These are phyloP conservation scores for Scaptomyza tumidula DNA, from an alignment of 2,888 invertebrate species.

Conservation along the genomic window DNA sequence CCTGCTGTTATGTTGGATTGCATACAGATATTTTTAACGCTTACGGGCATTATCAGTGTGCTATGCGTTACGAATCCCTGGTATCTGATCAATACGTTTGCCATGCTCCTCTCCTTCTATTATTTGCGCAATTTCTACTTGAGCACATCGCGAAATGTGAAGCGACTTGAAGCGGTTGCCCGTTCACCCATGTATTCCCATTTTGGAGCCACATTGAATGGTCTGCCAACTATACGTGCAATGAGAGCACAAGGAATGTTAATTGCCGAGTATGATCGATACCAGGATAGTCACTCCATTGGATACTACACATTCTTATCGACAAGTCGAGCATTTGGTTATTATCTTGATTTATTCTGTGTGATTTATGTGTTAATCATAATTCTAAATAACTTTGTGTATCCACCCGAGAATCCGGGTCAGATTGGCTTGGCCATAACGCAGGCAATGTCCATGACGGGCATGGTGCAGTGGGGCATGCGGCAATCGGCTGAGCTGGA, in stretches of 20 bases:
- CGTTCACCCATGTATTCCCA: slow-evolving; percentile 98
- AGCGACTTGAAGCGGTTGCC: slow-evolving; percentile 91
- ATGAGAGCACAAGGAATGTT: slow-evolving; percentile 92
- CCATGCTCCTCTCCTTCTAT: slow-evolving; percentile 90
- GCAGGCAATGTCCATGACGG: slow-evolving; percentile 91
- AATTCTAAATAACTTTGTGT: slow-evolving; percentile 93
- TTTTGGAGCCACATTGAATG: slow-evolving; percentile 94
- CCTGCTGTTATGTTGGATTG: slow-evolving; percentile 84
- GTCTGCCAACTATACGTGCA: slow-evolving; percentile 95
- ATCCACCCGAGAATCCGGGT: slow-evolving; percentile 89
- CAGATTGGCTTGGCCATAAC: slow-evolving; percentile 92
- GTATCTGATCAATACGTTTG: slow-evolving; percentile 89
- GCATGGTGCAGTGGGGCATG: slow-evolving; percentile 92
- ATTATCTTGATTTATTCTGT: slow-evolving; percentile 95
- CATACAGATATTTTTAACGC: slow-evolving; percentile 90
- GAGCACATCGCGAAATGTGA: slow-evolving; percentile 91
- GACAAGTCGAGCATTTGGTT: slow-evolving; percentile 96
- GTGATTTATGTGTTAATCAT: slow-evolving; percentile 93
- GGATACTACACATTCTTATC: slow-evolving; percentile 96
- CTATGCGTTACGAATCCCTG: slow-evolving; percentile 91
- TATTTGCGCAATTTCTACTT: slow-evolving; percentile 91
- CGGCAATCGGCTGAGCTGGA: slow-evolving; percentile 95
- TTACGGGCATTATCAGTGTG: slow-evolving; percentile 92
- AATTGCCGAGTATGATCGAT: slow-evolving; percentile 91
- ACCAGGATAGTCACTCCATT: slow-evolving; percentile 94